phyloP scores from a whole-genome alignment of 2,797 vertebrate genomes.

The Lepus oiostolus region DNA sequence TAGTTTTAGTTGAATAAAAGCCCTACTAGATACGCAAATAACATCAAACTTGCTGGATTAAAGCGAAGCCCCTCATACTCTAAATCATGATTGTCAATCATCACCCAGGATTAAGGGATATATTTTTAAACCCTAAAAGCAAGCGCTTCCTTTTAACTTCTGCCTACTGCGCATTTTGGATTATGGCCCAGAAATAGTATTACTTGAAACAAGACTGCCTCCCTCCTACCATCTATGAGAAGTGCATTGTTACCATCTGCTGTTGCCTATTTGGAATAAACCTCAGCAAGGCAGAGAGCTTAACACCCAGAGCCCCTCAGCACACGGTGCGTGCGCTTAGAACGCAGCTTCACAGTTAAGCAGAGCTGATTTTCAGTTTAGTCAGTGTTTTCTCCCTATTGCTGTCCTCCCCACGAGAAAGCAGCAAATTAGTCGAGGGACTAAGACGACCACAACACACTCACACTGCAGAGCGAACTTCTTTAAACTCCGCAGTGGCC shows the following conservation, averaged over 20 bases:
- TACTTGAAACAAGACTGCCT: constrained; percentile 99
- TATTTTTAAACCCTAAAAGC: constrained; percentile 99
- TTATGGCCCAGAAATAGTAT: constrained; percentile 92
- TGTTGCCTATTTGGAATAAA: constrained; percentile 74
- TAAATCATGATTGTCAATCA: constrained; percentile 99
- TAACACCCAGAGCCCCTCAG: constrained; percentile 81
- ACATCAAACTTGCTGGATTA: constrained; percentile 99
- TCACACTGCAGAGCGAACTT: constrained; percentile 67
- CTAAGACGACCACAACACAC: constrained; percentile 64
- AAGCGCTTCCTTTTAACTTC: constrained; percentile 98
- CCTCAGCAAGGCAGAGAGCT: constrained; percentile 84
- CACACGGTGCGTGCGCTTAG: constrained; percentile 83
- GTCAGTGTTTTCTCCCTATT: constrained; percentile 82
- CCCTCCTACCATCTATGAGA: constrained; percentile 91
- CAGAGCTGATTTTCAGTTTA: constrained; percentile 86
- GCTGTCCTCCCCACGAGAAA: constrained; percentile 76
- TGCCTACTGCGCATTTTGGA: constrained; percentile 96
- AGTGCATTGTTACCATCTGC: constrained; percentile 87
- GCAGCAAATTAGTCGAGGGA: constrained; percentile 86
- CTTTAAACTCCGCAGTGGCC: constrained; percentile 51
- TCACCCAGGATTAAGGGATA: constrained; percentile 99
- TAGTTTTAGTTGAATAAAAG: constrained; percentile 95
- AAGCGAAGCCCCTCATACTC: constrained; percentile 99
- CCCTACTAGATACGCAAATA: constrained; percentile 99
- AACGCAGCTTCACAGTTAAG: constrained; percentile 83